Evolutionary conservation across 2,797 vertebrate species (phyloP).

Genomic region (Knipowitschia caucasica): DNA sequence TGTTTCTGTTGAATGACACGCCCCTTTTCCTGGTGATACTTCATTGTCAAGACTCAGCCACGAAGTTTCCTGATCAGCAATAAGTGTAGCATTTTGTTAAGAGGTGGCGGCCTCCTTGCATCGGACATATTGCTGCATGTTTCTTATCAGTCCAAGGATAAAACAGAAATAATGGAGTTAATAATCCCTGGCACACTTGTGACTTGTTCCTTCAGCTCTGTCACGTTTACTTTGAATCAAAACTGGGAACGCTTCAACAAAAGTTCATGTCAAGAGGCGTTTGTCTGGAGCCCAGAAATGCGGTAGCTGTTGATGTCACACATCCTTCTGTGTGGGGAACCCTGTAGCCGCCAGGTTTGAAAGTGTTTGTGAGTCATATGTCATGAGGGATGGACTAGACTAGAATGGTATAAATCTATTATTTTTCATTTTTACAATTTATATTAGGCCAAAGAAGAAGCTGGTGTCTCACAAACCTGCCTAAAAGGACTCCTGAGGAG

Average conservation of each 20-base stretch:
- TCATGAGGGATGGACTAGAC: neutral
- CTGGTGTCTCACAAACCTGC: neutral
- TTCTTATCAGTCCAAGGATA: constrained; percentile 45
- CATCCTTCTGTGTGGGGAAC: neutral
- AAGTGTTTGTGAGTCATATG: neutral
- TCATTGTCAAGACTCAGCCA: constrained; percentile 76
- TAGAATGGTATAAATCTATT: neutral
- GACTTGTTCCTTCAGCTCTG: constrained; percentile 30
- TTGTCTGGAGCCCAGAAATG: constrained; percentile 17
- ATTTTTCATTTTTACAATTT: neutral
- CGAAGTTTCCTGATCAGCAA: constrained; percentile 83
- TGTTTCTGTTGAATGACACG: constrained; percentile 40
- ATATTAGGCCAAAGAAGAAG: constrained; percentile 4
- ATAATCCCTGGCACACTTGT: constrained; percentile 32
- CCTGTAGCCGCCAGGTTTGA: neutral
- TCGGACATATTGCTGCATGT: constrained; percentile 24
- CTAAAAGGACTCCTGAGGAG: neutral
- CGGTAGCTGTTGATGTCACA: constrained; percentile 19
- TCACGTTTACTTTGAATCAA: neutral
- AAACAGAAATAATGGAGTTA: constrained; percentile 6
- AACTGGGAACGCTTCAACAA: neutral
- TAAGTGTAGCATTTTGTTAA: constrained; percentile 86
- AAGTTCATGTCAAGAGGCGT: constrained; percentile 10
- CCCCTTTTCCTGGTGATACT: constrained; percentile 55
- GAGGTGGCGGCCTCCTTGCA: neutral